Evolutionary conservation across 2,888 invertebrate genomes (phyloP).

Genomic region (Tipula confusa): DNA sequence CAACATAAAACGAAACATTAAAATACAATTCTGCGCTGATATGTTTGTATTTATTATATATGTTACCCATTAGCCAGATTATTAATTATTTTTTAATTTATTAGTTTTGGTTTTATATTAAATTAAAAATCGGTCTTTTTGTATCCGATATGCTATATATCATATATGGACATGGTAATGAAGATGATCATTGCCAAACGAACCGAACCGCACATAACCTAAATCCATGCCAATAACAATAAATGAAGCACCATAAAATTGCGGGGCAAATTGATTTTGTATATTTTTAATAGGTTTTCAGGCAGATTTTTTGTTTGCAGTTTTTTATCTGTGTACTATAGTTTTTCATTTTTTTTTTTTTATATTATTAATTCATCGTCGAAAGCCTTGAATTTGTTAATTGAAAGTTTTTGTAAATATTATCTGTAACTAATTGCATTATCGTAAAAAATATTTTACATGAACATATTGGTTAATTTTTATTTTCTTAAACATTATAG

Average conservation of each 20-base stretch:
- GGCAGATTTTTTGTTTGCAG: not conserved
- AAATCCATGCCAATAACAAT: not conserved
- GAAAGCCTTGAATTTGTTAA: not conserved
- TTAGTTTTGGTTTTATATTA: not conserved
- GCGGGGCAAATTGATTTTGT: not conserved
- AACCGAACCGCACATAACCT: not conserved
- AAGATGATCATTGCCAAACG: not conserved
- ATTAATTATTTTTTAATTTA: not conserved
- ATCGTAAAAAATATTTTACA: not conserved
- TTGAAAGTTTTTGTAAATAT: slow-evolving; percentile 9
- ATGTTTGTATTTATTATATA: not conserved
- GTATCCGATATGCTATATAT: not conserved
- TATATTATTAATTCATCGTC: not conserved
- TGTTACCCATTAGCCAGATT: not conserved
- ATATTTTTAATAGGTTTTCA: not conserved
- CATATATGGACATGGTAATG: not conserved
- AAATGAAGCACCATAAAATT: not conserved
- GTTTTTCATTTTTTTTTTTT: not conserved
- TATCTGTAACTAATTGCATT: slow-evolving; percentile 25
- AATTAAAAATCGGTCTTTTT: not conserved
- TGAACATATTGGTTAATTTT: not conserved
- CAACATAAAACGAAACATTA: not conserved
- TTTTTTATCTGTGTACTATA: not conserved
- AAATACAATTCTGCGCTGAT: not conserved
- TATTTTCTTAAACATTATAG: not conserved